Conservation (phyloP, 23 tunicate species). For the Botrylloides violaceus region DNA sequence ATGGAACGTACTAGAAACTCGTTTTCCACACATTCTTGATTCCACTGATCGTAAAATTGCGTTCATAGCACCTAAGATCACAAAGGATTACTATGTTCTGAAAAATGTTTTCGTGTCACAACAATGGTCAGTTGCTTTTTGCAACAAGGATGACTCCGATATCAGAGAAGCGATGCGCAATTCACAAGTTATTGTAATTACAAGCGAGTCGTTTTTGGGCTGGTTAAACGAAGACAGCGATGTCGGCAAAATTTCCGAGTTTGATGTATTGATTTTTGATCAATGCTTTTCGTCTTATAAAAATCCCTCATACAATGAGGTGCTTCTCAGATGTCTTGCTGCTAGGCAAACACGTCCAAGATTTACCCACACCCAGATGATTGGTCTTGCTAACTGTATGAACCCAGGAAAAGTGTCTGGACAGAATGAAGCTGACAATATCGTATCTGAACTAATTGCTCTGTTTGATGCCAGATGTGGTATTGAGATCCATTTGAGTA, state of each 20-base stretch:
- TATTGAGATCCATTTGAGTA: not conserved
- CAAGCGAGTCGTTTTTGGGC: conserved; percentile 25
- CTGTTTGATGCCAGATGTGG: conserved; percentile 38
- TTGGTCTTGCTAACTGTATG: conserved; percentile 35
- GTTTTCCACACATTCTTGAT: not conserved
- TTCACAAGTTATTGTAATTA: conserved; percentile 26
- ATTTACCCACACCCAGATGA: conserved; percentile 9
- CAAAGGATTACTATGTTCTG: conserved; percentile 22
- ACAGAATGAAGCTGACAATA: conserved; percentile 10
- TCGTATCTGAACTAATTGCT: conserved; percentile 20
- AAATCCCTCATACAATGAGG: conserved; percentile 2
- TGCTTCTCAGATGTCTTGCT: conserved; percentile 6
- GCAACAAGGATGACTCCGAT: not conserved
- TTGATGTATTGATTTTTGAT: conserved; percentile 44
- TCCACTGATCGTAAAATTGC: conserved; percentile 15
- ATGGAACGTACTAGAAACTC: conserved; percentile 22
- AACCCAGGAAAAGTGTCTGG: conserved; percentile 9
- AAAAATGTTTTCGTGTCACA: conserved; percentile 3
- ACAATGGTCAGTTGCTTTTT: not conserved
- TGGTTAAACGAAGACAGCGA: conserved; percentile 12
- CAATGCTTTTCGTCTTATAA: conserved; percentile 34
- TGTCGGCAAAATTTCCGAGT: conserved; percentile 2
- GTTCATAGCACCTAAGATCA: conserved; percentile 45
- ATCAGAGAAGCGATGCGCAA: not conserved
- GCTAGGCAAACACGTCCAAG: not conserved